Conservation (phyloP, 1,140 invertebrate species). For the Pteromalus puparum region DNA sequence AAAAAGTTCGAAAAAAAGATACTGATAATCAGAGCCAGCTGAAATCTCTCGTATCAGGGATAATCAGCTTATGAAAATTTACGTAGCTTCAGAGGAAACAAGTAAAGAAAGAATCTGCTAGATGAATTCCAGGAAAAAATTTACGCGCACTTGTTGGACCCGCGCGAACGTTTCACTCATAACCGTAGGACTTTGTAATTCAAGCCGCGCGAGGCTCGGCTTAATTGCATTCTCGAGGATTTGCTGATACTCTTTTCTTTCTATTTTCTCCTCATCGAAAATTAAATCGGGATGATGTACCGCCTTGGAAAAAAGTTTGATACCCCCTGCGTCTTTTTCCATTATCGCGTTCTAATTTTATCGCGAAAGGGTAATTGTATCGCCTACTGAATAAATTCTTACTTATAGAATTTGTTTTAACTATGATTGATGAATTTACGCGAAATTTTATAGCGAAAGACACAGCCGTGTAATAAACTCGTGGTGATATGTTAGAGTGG, state of each 20-base stretch:
- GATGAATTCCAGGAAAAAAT: too few species aligned
- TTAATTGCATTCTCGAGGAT: constrained; percentile 19
- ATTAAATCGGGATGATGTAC: neutral
- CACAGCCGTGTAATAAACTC: too few species aligned
- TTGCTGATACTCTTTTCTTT: neutral
- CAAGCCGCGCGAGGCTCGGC: neutral
- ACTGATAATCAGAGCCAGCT: too few species aligned
- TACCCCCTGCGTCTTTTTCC: too few species aligned
- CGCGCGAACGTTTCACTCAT: neutral
- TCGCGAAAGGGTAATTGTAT: too few species aligned
- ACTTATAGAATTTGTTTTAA: too few species aligned
- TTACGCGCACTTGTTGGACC: neutral
- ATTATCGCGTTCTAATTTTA: neutral
- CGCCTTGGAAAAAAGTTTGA: neutral
- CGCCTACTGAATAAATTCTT: too few species aligned
- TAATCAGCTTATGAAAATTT: neutral
- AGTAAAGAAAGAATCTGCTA: neutral
- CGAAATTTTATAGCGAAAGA: too few species aligned
- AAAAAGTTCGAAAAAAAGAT: neutral
- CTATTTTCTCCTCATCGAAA: neutral
- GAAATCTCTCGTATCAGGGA: neutral
- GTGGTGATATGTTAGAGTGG: too few species aligned
- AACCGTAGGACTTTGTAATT: neutral
- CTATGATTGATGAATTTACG: too few species aligned
- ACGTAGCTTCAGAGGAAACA: neutral